Evolutionary conservation across 92 coral and sea anemone species (phyloP).

Genomic region (Galaxea fascicularis): DNA sequence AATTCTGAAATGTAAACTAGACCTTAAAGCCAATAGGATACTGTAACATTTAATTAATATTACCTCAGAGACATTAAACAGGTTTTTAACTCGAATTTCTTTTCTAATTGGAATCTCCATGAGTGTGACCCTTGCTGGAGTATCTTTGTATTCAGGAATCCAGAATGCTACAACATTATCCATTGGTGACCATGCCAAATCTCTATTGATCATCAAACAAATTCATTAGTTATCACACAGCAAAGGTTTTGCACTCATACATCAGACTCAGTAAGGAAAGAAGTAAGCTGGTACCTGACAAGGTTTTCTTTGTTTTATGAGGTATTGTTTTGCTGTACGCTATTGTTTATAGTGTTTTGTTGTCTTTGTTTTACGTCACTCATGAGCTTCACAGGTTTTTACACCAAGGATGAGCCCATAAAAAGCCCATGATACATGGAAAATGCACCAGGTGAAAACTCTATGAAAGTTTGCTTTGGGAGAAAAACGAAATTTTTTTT

Average conservation of each 20-base stretch:
- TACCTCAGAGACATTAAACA: constrained; percentile 97
- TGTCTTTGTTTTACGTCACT: no score
- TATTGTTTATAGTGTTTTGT: no score
- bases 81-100: constrained; percentile 95
- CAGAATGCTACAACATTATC: constrained; percentile 91
- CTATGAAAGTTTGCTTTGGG: no score
- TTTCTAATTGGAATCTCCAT: constrained; percentile 93
- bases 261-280: neutral
- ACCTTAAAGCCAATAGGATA: neutral
- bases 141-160: constrained; percentile 97
- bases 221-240: neutral
- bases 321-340: no score
- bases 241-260: neutral
- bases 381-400: no score
- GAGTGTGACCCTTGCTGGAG: constrained; percentile 96
- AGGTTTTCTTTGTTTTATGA: no score
- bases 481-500: no score
- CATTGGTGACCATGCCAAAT: constrained; percentile 97
- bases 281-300: neutral
- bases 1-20: neutral
- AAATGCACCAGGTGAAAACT: no score
- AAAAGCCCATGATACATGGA: no score
- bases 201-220: constrained; percentile 59
- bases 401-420: no score
- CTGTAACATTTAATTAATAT: neutral